Evolutionary conservation across 2,113 vertebrate species (phyloP).

Genomic region (Strigops habroptila): DNA sequence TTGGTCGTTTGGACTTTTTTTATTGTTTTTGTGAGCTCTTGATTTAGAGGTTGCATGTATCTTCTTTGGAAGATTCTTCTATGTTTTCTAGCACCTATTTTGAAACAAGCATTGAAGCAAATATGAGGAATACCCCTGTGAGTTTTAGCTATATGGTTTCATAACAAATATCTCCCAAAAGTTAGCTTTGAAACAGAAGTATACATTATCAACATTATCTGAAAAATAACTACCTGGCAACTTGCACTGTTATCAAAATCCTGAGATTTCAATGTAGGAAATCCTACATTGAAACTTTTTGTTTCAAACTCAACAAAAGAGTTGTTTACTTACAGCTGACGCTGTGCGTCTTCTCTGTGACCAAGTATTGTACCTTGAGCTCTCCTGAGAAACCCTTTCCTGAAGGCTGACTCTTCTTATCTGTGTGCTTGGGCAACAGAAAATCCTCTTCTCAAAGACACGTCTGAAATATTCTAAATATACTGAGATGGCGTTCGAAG

Average conservation of each 20-base stretch:
- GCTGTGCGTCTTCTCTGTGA: neutral
- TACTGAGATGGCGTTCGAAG: neutral
- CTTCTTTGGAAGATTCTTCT: neutral
- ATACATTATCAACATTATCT: neutral
- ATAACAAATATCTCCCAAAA: neutral
- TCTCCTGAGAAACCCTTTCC: neutral
- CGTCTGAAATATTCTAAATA: neutral
- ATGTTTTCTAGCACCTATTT: neutral
- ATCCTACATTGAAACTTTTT: too few species aligned
- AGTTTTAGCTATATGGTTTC: neutral
- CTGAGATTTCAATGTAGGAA: neutral
- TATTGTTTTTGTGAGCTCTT: neutral
- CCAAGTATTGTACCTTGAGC: neutral
- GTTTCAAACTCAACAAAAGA: too few species aligned
- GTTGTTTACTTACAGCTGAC: neutral
- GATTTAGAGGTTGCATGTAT: neutral
- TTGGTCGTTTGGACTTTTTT: neutral
- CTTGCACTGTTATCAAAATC: neutral
- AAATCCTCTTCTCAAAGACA: neutral
- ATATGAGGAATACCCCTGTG: neutral
- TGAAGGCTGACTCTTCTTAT: neutral
- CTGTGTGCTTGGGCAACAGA: neutral
- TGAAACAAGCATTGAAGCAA: neutral
- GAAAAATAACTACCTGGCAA: neutral
- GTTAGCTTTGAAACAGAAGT: neutral